These are phyloP conservation scores for Drosophila paucipuncta DNA, from an alignment of 2,888 invertebrate species.

Conservation along the genomic window DNA sequence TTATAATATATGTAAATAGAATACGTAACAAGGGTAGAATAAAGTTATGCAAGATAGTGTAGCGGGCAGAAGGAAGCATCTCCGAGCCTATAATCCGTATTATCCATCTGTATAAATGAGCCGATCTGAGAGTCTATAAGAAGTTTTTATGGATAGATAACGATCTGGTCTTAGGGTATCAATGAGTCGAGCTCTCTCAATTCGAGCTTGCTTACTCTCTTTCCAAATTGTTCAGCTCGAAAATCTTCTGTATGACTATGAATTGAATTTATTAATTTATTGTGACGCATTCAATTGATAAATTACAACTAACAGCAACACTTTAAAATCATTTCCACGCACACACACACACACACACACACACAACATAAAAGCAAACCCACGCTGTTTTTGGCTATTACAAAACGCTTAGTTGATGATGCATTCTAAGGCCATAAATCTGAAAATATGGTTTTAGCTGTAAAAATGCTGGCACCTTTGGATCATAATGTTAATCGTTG, in stretches of 20 bases:
- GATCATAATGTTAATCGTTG: background rate
- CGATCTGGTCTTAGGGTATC: background rate
- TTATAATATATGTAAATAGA: background rate
- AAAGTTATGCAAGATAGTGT: background rate
- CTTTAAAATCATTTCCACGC: background rate
- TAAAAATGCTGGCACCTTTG: background rate
- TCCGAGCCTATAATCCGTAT: background rate
- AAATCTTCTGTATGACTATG: background rate
- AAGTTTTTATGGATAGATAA: background rate
- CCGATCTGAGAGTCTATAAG: background rate
- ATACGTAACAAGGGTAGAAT: background rate
- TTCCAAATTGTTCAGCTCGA: background rate
- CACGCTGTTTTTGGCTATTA: background rate
- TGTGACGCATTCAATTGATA: slow-evolving; percentile 1
- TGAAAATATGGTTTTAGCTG: background rate
- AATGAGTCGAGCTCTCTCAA: background rate
- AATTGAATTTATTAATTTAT: background rate
- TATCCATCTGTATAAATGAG: background rate
- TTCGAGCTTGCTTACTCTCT: background rate
- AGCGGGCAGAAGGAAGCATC: background rate
- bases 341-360: background rate
- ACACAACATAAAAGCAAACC: background rate
- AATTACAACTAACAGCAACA: background rate
- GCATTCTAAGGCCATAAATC: background rate
- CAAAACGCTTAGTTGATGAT: background rate